Percentiles rank a stretch among this genome's conserved stretches.
Evolutionary conservation across 2,888 invertebrate genomes (phyloP).

Genomic region (Catocala fraxini): DNA sequence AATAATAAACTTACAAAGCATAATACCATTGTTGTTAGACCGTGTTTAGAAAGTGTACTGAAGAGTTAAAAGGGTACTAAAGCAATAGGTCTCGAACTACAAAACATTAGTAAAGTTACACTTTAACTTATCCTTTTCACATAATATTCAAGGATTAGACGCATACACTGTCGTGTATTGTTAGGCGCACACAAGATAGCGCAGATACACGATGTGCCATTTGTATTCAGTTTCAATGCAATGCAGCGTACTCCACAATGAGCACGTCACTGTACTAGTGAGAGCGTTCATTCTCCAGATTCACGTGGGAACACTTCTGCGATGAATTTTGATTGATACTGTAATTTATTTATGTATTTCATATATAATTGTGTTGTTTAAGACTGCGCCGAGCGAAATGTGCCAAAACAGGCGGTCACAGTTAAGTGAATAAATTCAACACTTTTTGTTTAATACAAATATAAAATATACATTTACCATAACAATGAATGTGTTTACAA

Average conservation of each 20-base stretch:
- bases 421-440: too few relatives aligned
- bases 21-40: too few relatives aligned
- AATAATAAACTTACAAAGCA: too few relatives aligned
- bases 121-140: not conserved
- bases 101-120: not conserved
- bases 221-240: slow-evolving; percentile 50
- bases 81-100: too few relatives aligned
- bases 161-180: slow-evolving; percentile 31
- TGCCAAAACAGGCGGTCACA: too few relatives aligned
- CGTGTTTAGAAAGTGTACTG: too few relatives aligned
- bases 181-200: slow-evolving; percentile 18
- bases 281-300: slow-evolving; percentile 18
- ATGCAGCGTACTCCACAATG: slow-evolving; percentile 37
- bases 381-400: too few relatives aligned
- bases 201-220: slow-evolving; percentile 39
- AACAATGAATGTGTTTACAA: too few relatives aligned
- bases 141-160: slow-evolving; percentile 19
- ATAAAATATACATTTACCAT: too few relatives aligned
- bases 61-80: too few relatives aligned
- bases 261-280: slow-evolving; percentile 24
- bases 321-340: not conserved
- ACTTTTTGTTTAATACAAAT: too few relatives aligned
- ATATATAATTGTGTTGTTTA: too few relatives aligned
- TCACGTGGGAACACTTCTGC: slow-evolving; percentile 33
- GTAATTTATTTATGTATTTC: not conserved